Evolutionary conservation across 2,797 vertebrate genomes (phyloP).

Genomic region (Gambusia yucatana): DNA sequence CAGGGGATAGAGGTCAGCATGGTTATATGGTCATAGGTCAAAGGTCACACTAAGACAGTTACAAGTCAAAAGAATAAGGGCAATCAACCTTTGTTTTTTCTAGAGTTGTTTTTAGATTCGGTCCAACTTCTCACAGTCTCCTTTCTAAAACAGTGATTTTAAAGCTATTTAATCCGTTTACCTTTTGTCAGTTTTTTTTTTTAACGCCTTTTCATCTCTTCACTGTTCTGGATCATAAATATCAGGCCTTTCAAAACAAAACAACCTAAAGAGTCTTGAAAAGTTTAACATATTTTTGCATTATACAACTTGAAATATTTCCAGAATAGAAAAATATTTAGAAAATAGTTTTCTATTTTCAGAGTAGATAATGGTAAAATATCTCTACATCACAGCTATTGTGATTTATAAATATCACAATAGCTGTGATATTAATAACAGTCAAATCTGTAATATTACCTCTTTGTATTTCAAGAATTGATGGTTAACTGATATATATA

Average conservation of each 20-base stretch:
- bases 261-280: neutral
- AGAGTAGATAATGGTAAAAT: neutral
- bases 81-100: slow-evolving; percentile 37
- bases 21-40: slow-evolving; percentile 61
- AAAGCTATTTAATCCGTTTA: neutral
- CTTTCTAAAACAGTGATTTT: neutral
- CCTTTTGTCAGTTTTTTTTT: neutral
- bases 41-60: slow-evolving; percentile 50
- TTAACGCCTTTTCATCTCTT: neutral
- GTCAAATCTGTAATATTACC: neutral
- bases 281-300: neutral
- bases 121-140: neutral
- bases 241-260: neutral
- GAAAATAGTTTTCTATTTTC: neutral
- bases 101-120: neutral
- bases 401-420: neutral
- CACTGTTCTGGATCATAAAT: neutral
- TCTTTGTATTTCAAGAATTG: neutral
- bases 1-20: slow-evolving; percentile 22
- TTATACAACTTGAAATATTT: neutral
- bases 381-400: no score
- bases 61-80: slow-evolving; percentile 45
- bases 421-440: neutral
- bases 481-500: neutral
- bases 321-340: neutral